phyloP scores from a whole-genome alignment of 2,888 invertebrate species.

The Arge pagana region DNA sequence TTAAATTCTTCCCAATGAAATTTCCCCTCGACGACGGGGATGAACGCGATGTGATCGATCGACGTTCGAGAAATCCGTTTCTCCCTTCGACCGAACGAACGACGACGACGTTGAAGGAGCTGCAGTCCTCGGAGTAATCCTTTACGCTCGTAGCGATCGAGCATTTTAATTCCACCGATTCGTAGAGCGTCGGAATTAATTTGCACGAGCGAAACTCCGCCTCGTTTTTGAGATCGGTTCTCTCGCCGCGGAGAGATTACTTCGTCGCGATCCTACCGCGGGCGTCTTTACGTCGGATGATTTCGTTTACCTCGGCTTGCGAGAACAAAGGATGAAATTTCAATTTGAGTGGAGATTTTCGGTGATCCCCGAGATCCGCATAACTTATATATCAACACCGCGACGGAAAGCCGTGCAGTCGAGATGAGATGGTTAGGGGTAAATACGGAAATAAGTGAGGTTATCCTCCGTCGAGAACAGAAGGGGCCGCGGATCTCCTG shows the following conservation, averaged over 20 bases:
- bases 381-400: conserved; percentile 32
- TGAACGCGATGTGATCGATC: too few species aligned
- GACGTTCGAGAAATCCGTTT: too few species aligned
- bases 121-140: too few species aligned
- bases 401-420: neutral
- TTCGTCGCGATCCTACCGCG: neutral
- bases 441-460: conserved; percentile 15
- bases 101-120: too few species aligned
- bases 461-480: neutral
- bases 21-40: too few species aligned
- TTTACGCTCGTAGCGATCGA: too few species aligned
- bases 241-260: neutral
- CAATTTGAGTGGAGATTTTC: conserved; percentile 39
- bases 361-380: conserved; percentile 38
- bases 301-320: conserved; percentile 9
- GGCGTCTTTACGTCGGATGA: neutral
- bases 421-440: neutral
- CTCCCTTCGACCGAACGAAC: too few species aligned
- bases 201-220: too few species aligned
- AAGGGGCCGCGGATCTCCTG: neutral
- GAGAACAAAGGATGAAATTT: conserved; percentile 40
- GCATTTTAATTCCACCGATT: too few species aligned
- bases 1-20: too few species aligned
- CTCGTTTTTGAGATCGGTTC: too few species aligned
- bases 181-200: too few species aligned